Percentiles rank a stretch among this genome's conserved stretches.
phyloP scores from a whole-genome alignment of 2,113 vertebrate genomes.

The Pyrgilauda ruficollis region DNA sequence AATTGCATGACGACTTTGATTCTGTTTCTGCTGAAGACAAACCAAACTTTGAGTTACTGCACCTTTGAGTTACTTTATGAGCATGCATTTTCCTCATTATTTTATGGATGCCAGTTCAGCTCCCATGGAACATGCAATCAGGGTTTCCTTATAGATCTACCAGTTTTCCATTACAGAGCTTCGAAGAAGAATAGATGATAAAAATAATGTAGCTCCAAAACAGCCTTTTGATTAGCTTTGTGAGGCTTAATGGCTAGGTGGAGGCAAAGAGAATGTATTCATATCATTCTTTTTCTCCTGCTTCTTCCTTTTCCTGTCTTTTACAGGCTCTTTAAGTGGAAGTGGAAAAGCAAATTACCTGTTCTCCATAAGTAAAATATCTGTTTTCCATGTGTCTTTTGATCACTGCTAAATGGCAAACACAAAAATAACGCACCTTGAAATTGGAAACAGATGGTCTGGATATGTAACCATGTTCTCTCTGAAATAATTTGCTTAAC shows the following conservation, averaged over 20 bases:
- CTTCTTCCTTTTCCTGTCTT: not conserved
- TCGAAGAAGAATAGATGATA: not conserved
- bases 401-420: not conserved
- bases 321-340: not conserved
- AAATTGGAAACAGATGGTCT: not conserved
- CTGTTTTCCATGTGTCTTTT: not conserved
- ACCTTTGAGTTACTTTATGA: not conserved
- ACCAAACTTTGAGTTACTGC: not conserved
- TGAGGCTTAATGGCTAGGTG: not conserved
- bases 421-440: not conserved
- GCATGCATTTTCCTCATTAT: not conserved
- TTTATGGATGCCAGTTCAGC: not conserved
- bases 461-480: not conserved
- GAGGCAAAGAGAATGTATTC: rapidly evolving
- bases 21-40: not conserved
- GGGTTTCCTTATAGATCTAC: not conserved
- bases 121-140: not conserved
- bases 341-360: not conserved
- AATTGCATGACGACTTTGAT: not conserved
- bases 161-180: not conserved
- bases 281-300: not conserved
- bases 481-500: not conserved
- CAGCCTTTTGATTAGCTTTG: not conserved
- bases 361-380: not conserved
- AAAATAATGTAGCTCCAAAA: not conserved